A percentile compares a stretch with the other conserved stretches of the same genome.
Evolutionary conservation across 2,113 vertebrate genomes (phyloP).

Genomic region (Dicaeum eximium): DNA sequence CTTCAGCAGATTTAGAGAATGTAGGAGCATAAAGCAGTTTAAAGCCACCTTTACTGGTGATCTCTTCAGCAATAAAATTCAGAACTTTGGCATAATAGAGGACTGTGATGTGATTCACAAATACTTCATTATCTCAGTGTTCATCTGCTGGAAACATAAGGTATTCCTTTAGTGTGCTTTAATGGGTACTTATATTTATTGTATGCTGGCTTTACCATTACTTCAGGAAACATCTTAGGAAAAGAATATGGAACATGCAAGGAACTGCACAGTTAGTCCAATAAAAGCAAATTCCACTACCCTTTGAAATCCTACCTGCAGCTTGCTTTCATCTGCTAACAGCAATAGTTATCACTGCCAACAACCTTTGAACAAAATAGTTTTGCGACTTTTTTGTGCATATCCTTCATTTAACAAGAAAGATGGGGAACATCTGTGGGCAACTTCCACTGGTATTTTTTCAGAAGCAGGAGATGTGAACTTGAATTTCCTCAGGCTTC

Average conservation of each 20-base stretch:
- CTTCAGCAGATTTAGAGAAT: background rate
- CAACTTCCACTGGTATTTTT: background rate
- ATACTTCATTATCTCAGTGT: background rate
- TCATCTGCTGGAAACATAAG: conserved; percentile 1
- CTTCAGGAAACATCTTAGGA: conserved; percentile 14
- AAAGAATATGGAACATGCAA: conserved; percentile 12
- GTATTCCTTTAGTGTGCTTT: conserved; percentile 7
- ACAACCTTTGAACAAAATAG: background rate
- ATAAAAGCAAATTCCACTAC: conserved; percentile 37
- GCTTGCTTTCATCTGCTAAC: conserved; percentile 38
- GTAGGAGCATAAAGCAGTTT: background rate
- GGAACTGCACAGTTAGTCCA: conserved; percentile 20
- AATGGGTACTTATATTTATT: background rate
- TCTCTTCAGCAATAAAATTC: background rate
- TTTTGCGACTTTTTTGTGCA: background rate
- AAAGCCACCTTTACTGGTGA: background rate
- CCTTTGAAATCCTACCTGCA: conserved; percentile 58
- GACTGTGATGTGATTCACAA: background rate
- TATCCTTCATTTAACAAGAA: background rate
- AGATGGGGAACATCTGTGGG: conserved; percentile 19
- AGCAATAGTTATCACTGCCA: conserved; percentile 2
- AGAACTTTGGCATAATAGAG: background rate
- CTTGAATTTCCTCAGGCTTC: background rate
- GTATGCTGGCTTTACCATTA: conserved; percentile 4
- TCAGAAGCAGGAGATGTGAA: background rate